These are phyloP conservation scores for Adoxophyes honmai DNA, from an alignment of 1,140 invertebrate genomes.

Conservation along the genomic window DNA sequence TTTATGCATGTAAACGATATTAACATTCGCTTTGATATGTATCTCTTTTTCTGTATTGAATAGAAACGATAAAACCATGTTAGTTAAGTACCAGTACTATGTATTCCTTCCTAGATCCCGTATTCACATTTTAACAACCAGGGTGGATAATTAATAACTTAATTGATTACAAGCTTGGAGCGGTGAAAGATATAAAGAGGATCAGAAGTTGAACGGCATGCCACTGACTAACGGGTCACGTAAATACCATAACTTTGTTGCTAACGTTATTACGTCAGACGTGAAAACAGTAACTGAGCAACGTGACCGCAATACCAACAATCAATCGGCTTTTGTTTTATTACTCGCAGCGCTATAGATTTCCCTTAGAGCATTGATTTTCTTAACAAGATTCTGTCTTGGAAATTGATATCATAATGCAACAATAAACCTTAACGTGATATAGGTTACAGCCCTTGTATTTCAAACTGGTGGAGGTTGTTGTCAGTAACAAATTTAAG, in stretches of 20 bases:
- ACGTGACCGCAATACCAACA: slow-evolving; percentile 71
- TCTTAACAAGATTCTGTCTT: slow-evolving; percentile 11
- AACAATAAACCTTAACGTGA: background rate
- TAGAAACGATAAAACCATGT: no score
- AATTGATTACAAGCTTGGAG: slow-evolving; percentile 17
- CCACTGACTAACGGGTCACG: slow-evolving; percentile 55
- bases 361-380: slow-evolving; percentile 48
- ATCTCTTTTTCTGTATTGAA: no score
- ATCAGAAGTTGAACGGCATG: slow-evolving; percentile 34
- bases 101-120: no score
- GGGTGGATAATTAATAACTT: slow-evolving; percentile 13
- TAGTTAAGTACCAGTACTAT: no score
- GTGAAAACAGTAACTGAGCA: slow-evolving; percentile 73
- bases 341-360: slow-evolving; percentile 35
- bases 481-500: no score
- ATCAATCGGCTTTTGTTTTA: slow-evolving; percentile 68
- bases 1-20: no score
- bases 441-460: background rate
- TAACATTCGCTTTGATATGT: no score
- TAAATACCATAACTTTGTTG: slow-evolving; percentile 65
- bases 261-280: slow-evolving; percentile 71
- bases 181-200: slow-evolving; percentile 18
- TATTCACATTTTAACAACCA: no score
- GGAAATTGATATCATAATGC: slow-evolving; percentile 7
- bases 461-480: no score